Conservation (phyloP, 1,140 invertebrate species). For the Brachionus manjavacas region DNA sequence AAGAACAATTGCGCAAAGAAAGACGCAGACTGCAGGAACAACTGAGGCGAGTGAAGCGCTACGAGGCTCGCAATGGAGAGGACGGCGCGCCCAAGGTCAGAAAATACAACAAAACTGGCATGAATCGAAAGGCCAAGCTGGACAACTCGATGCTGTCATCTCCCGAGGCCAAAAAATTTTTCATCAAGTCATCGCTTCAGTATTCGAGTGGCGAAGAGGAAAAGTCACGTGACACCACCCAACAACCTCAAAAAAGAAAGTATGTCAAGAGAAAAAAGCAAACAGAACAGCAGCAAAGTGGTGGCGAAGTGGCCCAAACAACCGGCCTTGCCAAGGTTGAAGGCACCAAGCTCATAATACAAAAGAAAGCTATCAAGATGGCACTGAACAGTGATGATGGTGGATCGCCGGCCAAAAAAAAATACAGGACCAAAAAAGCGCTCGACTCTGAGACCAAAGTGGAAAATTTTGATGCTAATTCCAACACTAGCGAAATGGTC, state of each 20-base stretch:
- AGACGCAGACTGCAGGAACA: constrained; percentile 94
- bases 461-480: background rate
- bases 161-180: constrained; percentile 14
- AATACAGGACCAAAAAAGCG: background rate
- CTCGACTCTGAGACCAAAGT: background rate
- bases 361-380: constrained; percentile 24
- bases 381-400: background rate
- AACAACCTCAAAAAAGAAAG: constrained; percentile 35
- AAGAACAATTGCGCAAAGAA: constrained; percentile 64
- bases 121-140: constrained; percentile 20
- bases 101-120: constrained; percentile 52
- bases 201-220: constrained; percentile 12
- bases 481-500: background rate
- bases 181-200: constrained; percentile 3
- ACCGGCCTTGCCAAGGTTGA: constrained; percentile 3
- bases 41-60: constrained; percentile 66
- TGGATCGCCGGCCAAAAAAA: background rate
- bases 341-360: constrained; percentile 34
- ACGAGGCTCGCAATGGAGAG: constrained; percentile 49
- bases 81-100: constrained; percentile 49
- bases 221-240: background rate
- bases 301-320: background rate
- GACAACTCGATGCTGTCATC: background rate
- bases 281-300: constrained; percentile 64
- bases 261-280: constrained; percentile 68